Base-by-base conservation (phyloP, 2,888 invertebrate genomes). In the Athalia cordata region DNA sequence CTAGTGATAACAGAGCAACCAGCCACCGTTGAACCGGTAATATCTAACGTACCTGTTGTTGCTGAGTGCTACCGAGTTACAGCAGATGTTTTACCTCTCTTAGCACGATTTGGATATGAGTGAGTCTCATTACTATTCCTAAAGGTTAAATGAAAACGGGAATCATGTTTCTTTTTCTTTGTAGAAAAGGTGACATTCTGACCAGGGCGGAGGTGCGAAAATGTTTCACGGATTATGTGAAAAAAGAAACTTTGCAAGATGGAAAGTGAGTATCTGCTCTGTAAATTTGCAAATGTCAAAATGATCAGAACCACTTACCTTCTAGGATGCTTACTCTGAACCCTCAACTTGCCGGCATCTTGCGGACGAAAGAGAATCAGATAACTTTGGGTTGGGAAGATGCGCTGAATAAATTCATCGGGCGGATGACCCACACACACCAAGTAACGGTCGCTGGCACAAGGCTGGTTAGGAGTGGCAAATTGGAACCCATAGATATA, bases 401-500 rank as follows among this genome's bases (percentile, higher is more conserved):
- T 83, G 89, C 96, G 13, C 93, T 94, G 87, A 90, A 92, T 49
- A 92, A 92, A 72, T 92, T 96, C 74, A 91, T 93, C 78, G 91
- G 91, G 9, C 93, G 94, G 86, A 96, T 97, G 96, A 95, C 94
- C 72, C 91, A 93, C 47, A 94, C 94, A 85, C 94, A 94, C 47
- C 93, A 94, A 90, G 92, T 96, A 84, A 91, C 91, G 77, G 91
- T 89, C 88, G 91, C 91, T 11, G 94, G 92, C 81, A 92, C 93
- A 61, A 90, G 89, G 81, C 83, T 88, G 65, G 82, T 93, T 49
- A 92, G 92, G 83, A 95, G 94, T 86, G 94, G 94, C 66, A 94
- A 95, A 88, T 91, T 97, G 72, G 94, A 95, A 55, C 94, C 96
- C 4, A 94, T 98, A 82, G 93, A 93, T 83, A 94, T 98, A 91